Evolutionary conservation across 2,888 invertebrate genomes (phyloP), one percentile per base, ranked within the genome.

Genomic region (Lycophotia porphyrea): DNA sequence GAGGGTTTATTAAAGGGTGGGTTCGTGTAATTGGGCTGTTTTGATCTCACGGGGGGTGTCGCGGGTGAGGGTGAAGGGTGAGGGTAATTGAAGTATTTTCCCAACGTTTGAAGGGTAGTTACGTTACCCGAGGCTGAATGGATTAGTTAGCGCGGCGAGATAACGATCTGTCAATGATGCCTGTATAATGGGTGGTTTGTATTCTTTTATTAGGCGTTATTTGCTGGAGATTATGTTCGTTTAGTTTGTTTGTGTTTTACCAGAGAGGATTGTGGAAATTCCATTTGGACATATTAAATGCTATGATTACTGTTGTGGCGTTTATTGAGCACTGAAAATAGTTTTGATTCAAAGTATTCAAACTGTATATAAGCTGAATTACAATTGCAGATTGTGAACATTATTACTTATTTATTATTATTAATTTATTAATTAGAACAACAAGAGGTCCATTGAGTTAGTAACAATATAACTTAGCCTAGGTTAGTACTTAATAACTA

Each of bases 21-120:
- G 92, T 76, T 91, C 87, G 90, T 78, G 93, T 95, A 95, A 96
- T 96, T 95, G 95, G 95, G 91, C 94, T 95, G 95, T 94, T 95
- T 95, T 95, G 95, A 94, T 95, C 91, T 93, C 90, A 86, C 82
- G 74, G 80, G 85, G 87, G 79, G 80, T 81, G 81, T 80, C 66
- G 67, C 73, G 77, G 79, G 65, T 66, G 80, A 74, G 85, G 75
- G 87, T 86, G 84, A 80, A 44, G 81, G 78, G 75, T 82, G 74
- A 71, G 88, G 90, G 92, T 94, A 95, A 95, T 95, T 95, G 94
- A 92, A 94, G 94, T 95, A 94, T 94, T 95, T 93, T 93, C 94
- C 93, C 92, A 91, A 89, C 92, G 93, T 93, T 94, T 93, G 93
- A 89, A 90, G 94, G 93, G 94, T 93, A 91, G 94, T 90, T 90